Evolutionary conservation across 2,888 invertebrate species (phyloP), one percentile per base, ranked within the genome.

Genomic region (Phaonia tiefii): DNA sequence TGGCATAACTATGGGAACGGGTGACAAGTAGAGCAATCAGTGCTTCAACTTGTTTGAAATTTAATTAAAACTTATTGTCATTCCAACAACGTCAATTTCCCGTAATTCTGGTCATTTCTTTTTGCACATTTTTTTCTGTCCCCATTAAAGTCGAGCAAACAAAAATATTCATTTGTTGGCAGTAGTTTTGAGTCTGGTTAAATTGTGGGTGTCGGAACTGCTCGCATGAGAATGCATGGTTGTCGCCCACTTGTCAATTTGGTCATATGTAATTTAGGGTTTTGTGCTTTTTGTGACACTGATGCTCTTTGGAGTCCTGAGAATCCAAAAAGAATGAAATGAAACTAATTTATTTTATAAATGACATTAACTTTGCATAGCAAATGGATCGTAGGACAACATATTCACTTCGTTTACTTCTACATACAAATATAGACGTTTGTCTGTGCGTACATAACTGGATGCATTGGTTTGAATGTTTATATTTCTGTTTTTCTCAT

Each of bases 41-140:
- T 20, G 15, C 58, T 25, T 44, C 11, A 31, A 46, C 26, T 58
- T 58, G 67, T 75, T 75, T 75, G 31, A 74, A 67, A 58, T 74
- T 66, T 67, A 75, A 75, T 75, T 75, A 75, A 75, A 75, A 67
- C 58, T 75, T 67, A 67, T 75, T 75, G 67, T 75, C 74, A 75
- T 75, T 75, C 37, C 22, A 42, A 15, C 51, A 73, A 65, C 54
- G 44, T 58, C 66, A 74, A 58, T 75, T 67, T 37, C 39, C 37
- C 3, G 37, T 17, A 60, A 20, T 20, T 60, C 60, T 60, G 60
- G 26, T 31, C 15, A 31, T 37, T 22, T 37, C 8, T 31, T 58
- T 58, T 58, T 4, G 37, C 22, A 22, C 15, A 37, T 60, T 37
- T 7, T 20, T 37, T 8, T 37, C 17, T 17, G 60, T 17, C 39